Base-by-base conservation (phyloP, 2,888 invertebrate genomes). In the Meiosimyza decipiens region DNA sequence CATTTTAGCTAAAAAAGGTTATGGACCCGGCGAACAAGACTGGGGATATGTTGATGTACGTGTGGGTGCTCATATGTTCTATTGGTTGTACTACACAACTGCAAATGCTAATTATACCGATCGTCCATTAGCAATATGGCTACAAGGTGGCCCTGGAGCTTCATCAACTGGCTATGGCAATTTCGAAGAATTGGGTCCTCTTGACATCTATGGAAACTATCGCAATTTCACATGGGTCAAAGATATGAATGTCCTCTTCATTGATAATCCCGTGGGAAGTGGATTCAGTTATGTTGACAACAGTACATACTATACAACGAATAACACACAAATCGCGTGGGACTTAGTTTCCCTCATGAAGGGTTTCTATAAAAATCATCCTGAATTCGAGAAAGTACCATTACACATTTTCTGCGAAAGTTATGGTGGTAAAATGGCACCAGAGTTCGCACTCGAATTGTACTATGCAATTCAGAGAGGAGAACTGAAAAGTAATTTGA, bases 351-450 rank as follows among this genome's bases (percentile, higher is more conserved):
- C 89, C 68, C 88, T 95, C 52, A 90, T 95, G 87, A 89, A 89
- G 81, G 89, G 89, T 7, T 94, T 97, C 85, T 91, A 94, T 78
- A 80, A 87, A 16, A 83, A 88, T 15, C 88, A 93, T 81, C 91
- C 94, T 0, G 90, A 92, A 80, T 96, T 96, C 82, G 89, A 90
- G 83, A 88, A 87, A 12, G 90, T 93, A 0, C 93, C 95, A 0
- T 88, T 95, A 51, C 96, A 96, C 83, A 94, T 97, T 74, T 94
- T 95, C 81, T 93, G 93, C 33, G 96, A 97, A 85, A 96, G 96
- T 0, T 97, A 97, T 85, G 97, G 97, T 18, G 97, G 96, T 2
- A 97, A 97, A 88, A 96, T 96, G 95, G 93, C 94, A 0, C 91
- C 93, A 1, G 95, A 95, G 80, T 95, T 96, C 84, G 95, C 93